phyloP scores from a whole-genome alignment of 2,888 invertebrate genomes.

The Tenthredo scrophulariae region DNA sequence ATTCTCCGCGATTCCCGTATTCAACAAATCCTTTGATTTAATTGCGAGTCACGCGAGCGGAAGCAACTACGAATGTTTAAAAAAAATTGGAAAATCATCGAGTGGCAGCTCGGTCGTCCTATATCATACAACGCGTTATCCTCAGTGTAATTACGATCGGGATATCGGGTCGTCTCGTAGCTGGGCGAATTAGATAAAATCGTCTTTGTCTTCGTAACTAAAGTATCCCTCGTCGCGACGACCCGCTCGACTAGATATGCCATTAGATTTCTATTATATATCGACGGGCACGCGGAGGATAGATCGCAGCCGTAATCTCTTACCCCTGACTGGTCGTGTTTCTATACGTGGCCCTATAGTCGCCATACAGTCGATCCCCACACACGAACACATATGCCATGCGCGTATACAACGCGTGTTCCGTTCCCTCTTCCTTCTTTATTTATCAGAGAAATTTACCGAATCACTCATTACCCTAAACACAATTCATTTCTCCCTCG shows the following conservation, averaged over 20 bases:
- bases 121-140: too few species aligned
- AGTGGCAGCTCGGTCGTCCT: too few species aligned
- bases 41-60: constrained; percentile 2
- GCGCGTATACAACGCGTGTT: neutral
- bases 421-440: constrained; percentile 22
- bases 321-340: constrained; percentile 12
- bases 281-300: constrained; percentile 3
- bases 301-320: constrained; percentile 22
- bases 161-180: constrained; percentile 12
- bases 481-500: constrained; percentile 53
- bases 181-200: constrained; percentile 17
- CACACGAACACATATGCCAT: too few species aligned
- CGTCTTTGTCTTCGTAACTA: constrained; percentile 39
- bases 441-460: constrained; percentile 56
- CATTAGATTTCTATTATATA: constrained; percentile 46
- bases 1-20: neutral
- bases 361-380: neutral
- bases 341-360: neutral
- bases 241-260: constrained; percentile 6
- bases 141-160: neutral
- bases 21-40: neutral
- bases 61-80: neutral
- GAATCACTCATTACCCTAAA: constrained; percentile 56
- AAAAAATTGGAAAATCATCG: neutral
- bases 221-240: neutral